Evolutionary conservation across 2,797 vertebrate genomes (phyloP), one percentile per base, ranked within the genome.

Genomic region (Eremophila alpestris): DNA sequence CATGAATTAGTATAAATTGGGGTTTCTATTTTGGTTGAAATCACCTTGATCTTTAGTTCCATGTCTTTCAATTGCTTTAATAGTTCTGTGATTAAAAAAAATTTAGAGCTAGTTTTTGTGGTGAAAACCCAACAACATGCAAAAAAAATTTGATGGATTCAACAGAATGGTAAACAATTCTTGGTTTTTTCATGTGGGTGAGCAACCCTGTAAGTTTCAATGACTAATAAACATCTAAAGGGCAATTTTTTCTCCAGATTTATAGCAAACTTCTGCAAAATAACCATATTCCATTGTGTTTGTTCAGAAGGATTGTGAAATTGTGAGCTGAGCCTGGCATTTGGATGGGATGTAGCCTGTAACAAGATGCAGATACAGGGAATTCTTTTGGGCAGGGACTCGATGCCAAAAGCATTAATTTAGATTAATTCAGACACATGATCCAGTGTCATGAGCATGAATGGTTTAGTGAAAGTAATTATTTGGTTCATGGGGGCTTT

Each of bases 171-270:
- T 52, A 90, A 90, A 46, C 6, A 36, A 17, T 29, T 65, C 51
- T 40, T 40, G 9, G 3, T n/a, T 62, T 13, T 30, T 62, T 75
- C 15, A 15, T 30, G 45, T 29, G 68, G 4, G 4, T 60, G 36
- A 86, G 29, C 4, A 80, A 10, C 23, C 6, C 3, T 63, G 18
- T 58, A n/a, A 51, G 8, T 78, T 91, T 75, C 34, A 73, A 15
- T 36, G 34, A 64, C 34, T n/a, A 46, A 9, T 41, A 83, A 62
- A 32, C 19, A 10, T 56, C 74, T 43, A 79, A 56, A 76, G 19
- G 26, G 11, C 40, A 74, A 12, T 21, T 80, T 85, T 92, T 92
- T 70, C 21, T 74, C 56, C 87, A 89, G 52, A 64, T 89, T 85
- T 83, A 54, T 11, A 55, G 20, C 10, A 81, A 65, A 85, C 56